Percentiles rank a stretch among this genome's conserved stretches.
phyloP scores from a whole-genome alignment of 2,797 vertebrate genomes.

The Gouania willdenowi region DNA sequence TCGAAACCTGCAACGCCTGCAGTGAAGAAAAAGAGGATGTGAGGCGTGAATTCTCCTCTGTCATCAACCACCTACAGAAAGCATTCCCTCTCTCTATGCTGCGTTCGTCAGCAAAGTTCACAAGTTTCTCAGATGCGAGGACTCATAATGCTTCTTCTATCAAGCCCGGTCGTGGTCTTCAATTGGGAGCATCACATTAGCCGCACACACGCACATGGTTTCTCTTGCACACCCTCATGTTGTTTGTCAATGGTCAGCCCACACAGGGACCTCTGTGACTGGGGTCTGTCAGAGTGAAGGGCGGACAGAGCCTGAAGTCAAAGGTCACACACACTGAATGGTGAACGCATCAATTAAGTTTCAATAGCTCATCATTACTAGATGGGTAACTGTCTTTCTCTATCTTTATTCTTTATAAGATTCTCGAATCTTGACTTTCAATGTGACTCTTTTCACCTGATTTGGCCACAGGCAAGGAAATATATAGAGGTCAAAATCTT shows the following conservation, averaged over 20 bases:
- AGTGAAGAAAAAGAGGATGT: neutral
- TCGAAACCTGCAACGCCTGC: neutral
- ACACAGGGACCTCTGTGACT: conserved; percentile 37
- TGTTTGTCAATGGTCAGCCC: conserved; percentile 51
- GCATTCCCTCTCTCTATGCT: conserved; percentile 13
- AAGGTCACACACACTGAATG: conserved; percentile 36
- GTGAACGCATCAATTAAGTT: too few relatives aligned
- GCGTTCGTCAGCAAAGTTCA: conserved; percentile 44
- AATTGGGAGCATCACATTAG: conserved; percentile 17
- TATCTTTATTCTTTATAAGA: neutral
- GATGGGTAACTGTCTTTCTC: conserved; percentile 12
- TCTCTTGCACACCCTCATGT: conserved; percentile 15
- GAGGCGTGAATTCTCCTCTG: conserved; percentile 10
- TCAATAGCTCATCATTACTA: conserved; percentile 14
- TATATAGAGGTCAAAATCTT: too few relatives aligned
- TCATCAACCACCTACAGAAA: conserved; percentile 33
- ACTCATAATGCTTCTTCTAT: conserved; percentile 35
- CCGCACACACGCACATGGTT: conserved; percentile 11
- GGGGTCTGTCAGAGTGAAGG: conserved; percentile 35
- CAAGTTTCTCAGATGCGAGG: conserved; percentile 22
- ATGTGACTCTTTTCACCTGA: neutral
- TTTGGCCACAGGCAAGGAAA: too few relatives aligned
- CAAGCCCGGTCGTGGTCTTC: conserved; percentile 6
- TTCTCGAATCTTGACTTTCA: neutral
- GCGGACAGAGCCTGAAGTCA: conserved; percentile 44